These are phyloP conservation scores for Liasis olivaceus DNA, from an alignment of 2,797 vertebrate species.

Conservation along the genomic window DNA sequence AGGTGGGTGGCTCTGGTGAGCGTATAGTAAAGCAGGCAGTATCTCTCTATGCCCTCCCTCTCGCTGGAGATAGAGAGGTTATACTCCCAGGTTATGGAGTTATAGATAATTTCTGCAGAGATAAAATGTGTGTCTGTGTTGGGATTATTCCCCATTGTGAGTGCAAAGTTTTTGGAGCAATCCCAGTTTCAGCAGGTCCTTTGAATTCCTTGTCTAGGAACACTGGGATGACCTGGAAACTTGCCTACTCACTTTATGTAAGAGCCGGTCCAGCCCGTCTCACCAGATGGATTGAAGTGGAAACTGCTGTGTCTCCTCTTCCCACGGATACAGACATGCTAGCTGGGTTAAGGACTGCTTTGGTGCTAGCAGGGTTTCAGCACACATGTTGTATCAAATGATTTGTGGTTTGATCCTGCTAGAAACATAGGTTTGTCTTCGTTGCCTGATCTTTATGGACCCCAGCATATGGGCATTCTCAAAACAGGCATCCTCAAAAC, in stretches of 20 bases:
- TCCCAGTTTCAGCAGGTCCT: background rate
- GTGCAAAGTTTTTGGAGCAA: background rate
- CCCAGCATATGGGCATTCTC: background rate
- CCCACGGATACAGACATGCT: background rate
- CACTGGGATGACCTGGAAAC: constrained; percentile 9
- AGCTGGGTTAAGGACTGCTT: background rate
- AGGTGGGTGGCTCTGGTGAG: background rate
- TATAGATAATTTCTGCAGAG: background rate
- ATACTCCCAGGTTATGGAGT: background rate
- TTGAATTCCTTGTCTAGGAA: background rate
- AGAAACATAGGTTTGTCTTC: background rate
- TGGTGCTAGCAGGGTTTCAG: background rate
- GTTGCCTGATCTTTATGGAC: background rate
- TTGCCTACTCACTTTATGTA: constrained; percentile 13
- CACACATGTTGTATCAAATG: background rate
- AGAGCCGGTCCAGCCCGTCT: constrained; percentile 18
- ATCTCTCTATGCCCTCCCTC: background rate
- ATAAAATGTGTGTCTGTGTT: no score
- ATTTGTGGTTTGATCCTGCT: background rate
- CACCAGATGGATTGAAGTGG: constrained; percentile 10
- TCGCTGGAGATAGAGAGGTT: background rate
- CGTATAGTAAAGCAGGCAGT: no score
- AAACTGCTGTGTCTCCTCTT: background rate
- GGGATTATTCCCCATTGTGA: background rate
- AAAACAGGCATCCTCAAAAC: background rate